Conservation (phyloP, 2,113 vertebrate species). For the Nesogale talazaci region DNA sequence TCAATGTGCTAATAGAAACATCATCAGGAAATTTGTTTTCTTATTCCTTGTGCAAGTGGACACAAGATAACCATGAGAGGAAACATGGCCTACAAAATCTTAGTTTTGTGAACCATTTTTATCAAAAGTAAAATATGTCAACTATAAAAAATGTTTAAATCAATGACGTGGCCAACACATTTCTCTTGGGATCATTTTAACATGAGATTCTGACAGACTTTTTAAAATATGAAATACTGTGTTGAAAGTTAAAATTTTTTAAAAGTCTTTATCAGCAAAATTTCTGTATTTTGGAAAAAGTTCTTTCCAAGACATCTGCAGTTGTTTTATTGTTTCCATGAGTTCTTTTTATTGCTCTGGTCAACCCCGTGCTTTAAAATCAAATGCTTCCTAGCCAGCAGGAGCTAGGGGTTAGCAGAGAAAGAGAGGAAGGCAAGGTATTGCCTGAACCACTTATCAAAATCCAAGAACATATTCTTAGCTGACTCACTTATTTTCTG, state of each 20-base stretch:
- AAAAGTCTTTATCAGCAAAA: constrained; percentile 46
- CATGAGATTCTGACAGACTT: constrained; percentile 57
- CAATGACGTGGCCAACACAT: background rate
- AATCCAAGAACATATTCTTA: background rate
- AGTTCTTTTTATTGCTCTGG: constrained; percentile 46
- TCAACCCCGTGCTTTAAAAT: constrained; percentile 7
- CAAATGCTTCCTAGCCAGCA: background rate
- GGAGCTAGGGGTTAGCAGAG: background rate
- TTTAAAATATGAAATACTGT: constrained; percentile 66
- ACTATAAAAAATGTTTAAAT: constrained; percentile 1
- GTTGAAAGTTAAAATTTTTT: constrained; percentile 49
- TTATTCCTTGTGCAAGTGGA: background rate
- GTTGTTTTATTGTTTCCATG: background rate
- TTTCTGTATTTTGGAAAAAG: constrained; percentile 32
- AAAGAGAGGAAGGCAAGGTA: background rate
- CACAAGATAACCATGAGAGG: background rate
- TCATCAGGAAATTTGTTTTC: constrained; percentile 57
- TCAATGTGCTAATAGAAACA: background rate
- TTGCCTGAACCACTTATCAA: background rate
- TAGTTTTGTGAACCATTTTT: constrained; percentile 40
- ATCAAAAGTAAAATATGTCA: constrained; percentile 49
- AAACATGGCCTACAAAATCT: constrained; percentile 5
- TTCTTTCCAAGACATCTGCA: constrained; percentile 24
- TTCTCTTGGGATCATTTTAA: constrained; percentile 52
- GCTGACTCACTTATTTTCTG: constrained; percentile 15